Conservation (phyloP, 2,888 invertebrate species). For the Abrostola tripartita region DNA sequence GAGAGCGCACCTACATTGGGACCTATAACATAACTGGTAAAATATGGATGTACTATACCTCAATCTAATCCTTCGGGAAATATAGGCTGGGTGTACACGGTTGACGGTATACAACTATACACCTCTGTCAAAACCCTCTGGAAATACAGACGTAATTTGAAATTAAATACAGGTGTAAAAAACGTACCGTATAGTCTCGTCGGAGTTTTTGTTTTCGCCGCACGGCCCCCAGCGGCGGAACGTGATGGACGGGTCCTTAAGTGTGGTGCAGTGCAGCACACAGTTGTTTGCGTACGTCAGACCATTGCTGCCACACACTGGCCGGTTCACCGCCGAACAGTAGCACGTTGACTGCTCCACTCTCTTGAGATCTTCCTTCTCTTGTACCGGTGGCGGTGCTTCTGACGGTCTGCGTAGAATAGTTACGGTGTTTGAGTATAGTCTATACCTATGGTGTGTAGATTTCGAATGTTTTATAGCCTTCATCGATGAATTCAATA, state of each 20-base stretch:
- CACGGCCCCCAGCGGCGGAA: constrained; percentile 21
- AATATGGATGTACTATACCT: too few relatives aligned
- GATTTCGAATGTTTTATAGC: too few relatives aligned
- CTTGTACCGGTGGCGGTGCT: too few relatives aligned
- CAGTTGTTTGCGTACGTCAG: constrained; percentile 89
- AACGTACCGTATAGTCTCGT: constrained; percentile 3
- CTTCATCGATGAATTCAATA: too few relatives aligned
- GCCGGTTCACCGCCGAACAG: constrained; percentile 42
- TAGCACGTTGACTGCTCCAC: constrained; percentile 5
- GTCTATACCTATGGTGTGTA: too few relatives aligned
- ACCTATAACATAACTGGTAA: too few relatives aligned
- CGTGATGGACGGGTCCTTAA: background rate
- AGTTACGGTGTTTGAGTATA: background rate
- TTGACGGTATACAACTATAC: too few relatives aligned
- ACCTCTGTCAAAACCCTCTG: too few relatives aligned
- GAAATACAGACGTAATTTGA: background rate
- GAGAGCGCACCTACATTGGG: too few relatives aligned
- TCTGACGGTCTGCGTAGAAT: background rate
- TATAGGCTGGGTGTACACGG: too few relatives aligned
- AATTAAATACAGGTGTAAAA: background rate
- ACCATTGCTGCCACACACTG: constrained; percentile 81
- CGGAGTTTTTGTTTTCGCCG: background rate
- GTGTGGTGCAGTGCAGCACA: constrained; percentile 40
- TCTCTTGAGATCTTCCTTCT: background rate
- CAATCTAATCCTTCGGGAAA: too few relatives aligned